Evolutionary conservation across 2,113 vertebrate species (phyloP).

Genomic region (Eretmochelys imbricata): DNA sequence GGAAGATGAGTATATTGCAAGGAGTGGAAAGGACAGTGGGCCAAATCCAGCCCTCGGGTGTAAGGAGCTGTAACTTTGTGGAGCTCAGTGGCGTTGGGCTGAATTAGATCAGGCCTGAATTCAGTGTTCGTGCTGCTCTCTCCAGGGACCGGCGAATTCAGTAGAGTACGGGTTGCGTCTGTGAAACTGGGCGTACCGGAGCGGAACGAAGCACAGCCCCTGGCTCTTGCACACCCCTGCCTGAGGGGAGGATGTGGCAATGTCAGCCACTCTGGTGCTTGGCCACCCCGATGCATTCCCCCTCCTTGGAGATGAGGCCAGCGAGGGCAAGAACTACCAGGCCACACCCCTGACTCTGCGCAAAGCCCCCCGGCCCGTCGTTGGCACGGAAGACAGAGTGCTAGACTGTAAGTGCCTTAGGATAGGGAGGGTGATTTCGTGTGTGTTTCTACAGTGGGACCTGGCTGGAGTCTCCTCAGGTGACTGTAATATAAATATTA

Average conservation of each 20-base stretch:
- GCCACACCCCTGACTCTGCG: too few relatives aligned
- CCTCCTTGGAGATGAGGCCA: background rate
- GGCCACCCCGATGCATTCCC: background rate
- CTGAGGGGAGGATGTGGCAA: background rate
- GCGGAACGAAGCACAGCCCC: background rate
- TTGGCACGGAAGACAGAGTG: too few relatives aligned
- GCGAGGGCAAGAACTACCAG: too few relatives aligned
- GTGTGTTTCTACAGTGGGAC: too few relatives aligned
- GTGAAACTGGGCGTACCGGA: background rate
- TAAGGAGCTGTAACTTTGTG: background rate
- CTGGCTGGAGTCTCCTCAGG: too few relatives aligned
- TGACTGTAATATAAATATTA: too few relatives aligned
- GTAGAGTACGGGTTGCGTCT: background rate
- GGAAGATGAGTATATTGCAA: background rate
- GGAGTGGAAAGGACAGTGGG: background rate
- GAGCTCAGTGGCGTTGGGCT: background rate
- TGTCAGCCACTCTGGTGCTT: background rate
- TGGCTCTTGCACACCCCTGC: background rate
- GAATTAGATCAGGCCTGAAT: background rate
- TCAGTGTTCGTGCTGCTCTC: background rate
- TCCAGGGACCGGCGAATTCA: background rate
- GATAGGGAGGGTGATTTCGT: too few relatives aligned
- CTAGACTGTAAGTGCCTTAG: too few relatives aligned
- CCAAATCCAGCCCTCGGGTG: background rate
- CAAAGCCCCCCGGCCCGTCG: too few relatives aligned